Evolutionary conservation across 2,113 vertebrate genomes (phyloP).

Genomic region (Macquaria ambigua): DNA sequence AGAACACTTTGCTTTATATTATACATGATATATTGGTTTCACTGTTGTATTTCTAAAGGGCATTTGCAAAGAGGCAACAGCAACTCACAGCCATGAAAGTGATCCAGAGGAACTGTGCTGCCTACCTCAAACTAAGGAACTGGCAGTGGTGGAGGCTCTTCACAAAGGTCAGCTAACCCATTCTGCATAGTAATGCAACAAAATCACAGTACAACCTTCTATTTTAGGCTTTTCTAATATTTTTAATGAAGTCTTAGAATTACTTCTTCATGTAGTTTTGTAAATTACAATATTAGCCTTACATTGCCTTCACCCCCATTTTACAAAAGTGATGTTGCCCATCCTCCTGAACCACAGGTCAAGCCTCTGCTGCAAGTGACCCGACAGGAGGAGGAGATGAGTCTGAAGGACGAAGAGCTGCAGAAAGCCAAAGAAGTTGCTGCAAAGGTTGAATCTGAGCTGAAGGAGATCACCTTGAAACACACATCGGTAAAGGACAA

Average conservation of each 20-base stretch:
- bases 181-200: background rate
- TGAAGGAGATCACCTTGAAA: conserved; percentile 91
- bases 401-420: conserved; percentile 94
- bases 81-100: conserved; percentile 98
- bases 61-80: conserved; percentile 94
- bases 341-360: conserved; percentile 83
- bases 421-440: conserved; percentile 89
- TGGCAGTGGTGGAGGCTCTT: conserved; percentile 99
- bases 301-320: background rate
- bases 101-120: conserved; percentile 98
- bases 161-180: conserved; percentile 89
- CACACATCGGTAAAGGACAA: conserved; percentile 87
- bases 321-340: background rate
- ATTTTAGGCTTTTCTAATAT: background rate
- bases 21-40: background rate
- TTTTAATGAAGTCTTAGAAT: background rate
- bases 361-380: conserved; percentile 98
- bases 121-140: conserved; percentile 97
- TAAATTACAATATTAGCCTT: background rate
- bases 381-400: conserved; percentile 96
- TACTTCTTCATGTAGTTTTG: background rate
- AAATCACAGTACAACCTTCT: background rate
- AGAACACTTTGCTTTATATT: background rate
- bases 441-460: conserved; percentile 88
- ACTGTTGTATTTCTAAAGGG: conserved; percentile 81